Base-by-base conservation (phyloP, 2,113 vertebrate species). In the Spermophilus dauricus region DNA sequence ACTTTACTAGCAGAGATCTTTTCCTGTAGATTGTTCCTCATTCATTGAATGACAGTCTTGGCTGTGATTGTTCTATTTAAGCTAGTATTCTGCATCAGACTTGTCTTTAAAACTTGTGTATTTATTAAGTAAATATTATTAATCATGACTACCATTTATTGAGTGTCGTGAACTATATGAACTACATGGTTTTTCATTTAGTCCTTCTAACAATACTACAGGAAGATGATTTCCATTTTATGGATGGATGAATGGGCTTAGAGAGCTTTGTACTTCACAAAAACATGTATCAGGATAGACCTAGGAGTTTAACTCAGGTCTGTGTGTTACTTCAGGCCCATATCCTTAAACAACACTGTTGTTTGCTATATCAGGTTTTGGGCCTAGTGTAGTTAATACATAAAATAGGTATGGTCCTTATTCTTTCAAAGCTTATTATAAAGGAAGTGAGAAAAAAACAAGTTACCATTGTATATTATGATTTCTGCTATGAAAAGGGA, bases 181-280 rank as follows among this genome's bases (percentile, higher is more conserved):
- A 86, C 39, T 53, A 63, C 20, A 86, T 32, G 28, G 84, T 91
- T 22, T 81, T 86, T 96, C 81, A 56, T 86, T n/a, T 86, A 51
- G 34, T 22, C 22, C 26, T 96, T 53, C 61, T 83, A 69, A 17
- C 32, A 90, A 13, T 70, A 75, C 16, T 86, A 5, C 12, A 90
- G 24, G 51, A 92, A 97, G 51, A 72, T 75, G 11, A 24, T 93
- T 92, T 95, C 37, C 42, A 56, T 82, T 93, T 83, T 82, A 86
- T 22, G 65, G 18, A 5, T 65, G 51, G 75, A 48, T 28, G 90
- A 93, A 73, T 81, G 34, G 65, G n/a, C 34, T 45, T 86, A 34
- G 48, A 69, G 30, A 91, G n/a, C 30, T 72, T 78, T 51, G 58
- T 80, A 82, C 13, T 83, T 90, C 32, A 18, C 61, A 82, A 61